Conservation (phyloP, 2,113 vertebrate species). For the Gallinago undulata region DNA sequence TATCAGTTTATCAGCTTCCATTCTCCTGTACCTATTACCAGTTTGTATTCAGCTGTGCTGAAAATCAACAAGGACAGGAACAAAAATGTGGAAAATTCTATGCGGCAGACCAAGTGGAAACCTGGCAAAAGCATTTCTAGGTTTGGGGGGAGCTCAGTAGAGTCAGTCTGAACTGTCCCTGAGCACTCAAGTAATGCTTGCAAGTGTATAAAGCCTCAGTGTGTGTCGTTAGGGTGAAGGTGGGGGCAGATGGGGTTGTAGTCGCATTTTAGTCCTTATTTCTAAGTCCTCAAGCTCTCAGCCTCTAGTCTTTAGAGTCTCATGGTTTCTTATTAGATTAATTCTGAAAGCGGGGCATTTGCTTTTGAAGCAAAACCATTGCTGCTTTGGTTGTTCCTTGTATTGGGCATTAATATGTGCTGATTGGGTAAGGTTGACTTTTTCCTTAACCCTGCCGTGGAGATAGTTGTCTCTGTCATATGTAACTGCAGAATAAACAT, state of each 20-base stretch:
- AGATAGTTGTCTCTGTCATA: background rate
- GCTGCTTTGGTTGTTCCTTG: background rate
- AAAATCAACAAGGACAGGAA: background rate
- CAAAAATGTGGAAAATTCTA: background rate
- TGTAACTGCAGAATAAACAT: background rate
- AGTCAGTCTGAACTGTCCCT: background rate
- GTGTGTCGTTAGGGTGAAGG: background rate
- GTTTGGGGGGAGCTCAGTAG: background rate
- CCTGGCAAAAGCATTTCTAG: background rate
- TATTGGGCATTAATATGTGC: background rate
- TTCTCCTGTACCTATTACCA: background rate
- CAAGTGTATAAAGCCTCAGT: background rate
- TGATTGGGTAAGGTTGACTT: background rate
- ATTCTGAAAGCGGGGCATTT: background rate
- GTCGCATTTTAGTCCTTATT: background rate
- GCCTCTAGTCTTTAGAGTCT: background rate
- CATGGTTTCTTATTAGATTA: background rate
- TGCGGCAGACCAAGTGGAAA: background rate
- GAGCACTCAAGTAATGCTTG: background rate
- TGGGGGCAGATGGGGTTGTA: background rate
- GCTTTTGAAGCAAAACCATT: background rate
- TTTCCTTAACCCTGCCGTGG: background rate
- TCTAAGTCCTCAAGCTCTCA: background rate
- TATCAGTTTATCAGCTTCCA: background rate
- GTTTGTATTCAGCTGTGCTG: background rate